A percentile compares a stretch with the other conserved stretches of the same genome.
These are phyloP conservation scores for Deroptyus accipitrinus DNA, from an alignment of 2,113 vertebrate genomes.

Conservation along the genomic window DNA sequence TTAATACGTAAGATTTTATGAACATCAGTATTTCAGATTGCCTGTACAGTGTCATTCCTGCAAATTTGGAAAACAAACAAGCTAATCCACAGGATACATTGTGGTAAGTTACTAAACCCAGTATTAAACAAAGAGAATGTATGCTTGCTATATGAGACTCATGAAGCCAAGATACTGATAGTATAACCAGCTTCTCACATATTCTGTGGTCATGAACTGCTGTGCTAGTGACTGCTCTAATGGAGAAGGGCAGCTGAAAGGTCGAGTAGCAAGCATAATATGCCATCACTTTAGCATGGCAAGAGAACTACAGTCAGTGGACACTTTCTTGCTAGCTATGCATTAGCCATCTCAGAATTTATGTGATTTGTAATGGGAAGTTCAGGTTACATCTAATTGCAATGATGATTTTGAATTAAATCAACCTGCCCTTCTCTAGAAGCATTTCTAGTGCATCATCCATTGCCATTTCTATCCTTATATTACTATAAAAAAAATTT, in stretches of 20 bases:
- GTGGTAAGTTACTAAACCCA: background rate
- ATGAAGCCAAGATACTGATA: background rate
- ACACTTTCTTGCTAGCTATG: background rate
- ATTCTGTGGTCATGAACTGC: background rate
- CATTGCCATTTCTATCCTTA: background rate
- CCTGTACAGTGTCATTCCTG: background rate
- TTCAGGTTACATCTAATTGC: background rate
- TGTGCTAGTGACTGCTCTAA: background rate
- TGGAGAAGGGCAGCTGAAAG: background rate
- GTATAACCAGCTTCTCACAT: background rate
- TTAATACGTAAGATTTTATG: background rate
- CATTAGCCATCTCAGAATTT: background rate
- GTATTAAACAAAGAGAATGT: background rate
- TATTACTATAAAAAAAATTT: background rate
- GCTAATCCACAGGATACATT: background rate
- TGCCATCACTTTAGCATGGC: background rate
- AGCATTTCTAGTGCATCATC: background rate
- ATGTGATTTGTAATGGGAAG: background rate
- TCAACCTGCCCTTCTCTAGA: background rate
- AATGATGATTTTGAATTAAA: background rate
- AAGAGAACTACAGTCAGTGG: background rate
- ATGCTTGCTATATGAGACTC: background rate
- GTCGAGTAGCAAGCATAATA: background rate
- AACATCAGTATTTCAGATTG: background rate
- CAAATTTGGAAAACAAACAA: background rate